phyloP scores from a whole-genome alignment of 1,140 invertebrate genomes.

The Drosophila nannoptera region DNA sequence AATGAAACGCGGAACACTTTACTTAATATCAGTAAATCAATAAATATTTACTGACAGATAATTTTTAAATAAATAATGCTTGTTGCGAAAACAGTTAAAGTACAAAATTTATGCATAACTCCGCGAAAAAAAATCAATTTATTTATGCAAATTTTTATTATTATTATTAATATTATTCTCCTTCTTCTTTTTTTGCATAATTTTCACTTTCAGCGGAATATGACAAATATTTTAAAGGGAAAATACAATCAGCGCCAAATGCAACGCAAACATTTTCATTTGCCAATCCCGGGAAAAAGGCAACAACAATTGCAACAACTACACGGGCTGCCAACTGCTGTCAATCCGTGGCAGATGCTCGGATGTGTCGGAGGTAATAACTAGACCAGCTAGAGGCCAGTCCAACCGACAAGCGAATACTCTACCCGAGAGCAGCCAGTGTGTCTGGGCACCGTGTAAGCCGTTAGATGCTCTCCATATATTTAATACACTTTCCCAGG shows the following conservation, averaged over 20 bases:
- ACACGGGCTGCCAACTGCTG: constrained; percentile 14
- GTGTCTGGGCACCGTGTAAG: constrained; percentile 9
- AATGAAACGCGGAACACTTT: too few relatives aligned
- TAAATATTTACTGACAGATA: too few relatives aligned
- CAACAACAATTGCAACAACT: constrained; percentile 13
- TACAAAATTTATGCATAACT: background rate
- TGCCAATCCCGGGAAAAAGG: constrained; percentile 15
- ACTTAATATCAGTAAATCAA: too few relatives aligned
- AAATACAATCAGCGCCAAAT: constrained; percentile 48
- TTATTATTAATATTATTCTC: too few relatives aligned
- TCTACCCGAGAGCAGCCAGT: constrained; percentile 1
- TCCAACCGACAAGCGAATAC: constrained; percentile 1
- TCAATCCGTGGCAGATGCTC: constrained; percentile 17
- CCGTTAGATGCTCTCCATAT: background rate
- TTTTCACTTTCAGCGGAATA: background rate
- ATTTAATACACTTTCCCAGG: constrained; percentile 3
- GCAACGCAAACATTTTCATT: constrained; percentile 50
- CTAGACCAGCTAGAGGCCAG: background rate
- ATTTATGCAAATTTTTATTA: background rate
- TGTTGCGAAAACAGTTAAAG: background rate
- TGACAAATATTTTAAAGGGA: background rate
- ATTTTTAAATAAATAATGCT: too few relatives aligned
- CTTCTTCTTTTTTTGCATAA: too few relatives aligned
- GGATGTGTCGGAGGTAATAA: constrained; percentile 35
- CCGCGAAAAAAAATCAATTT: background rate